phyloP scores from a whole-genome alignment of 2,113 vertebrate species.

The Furnarius figulus region DNA sequence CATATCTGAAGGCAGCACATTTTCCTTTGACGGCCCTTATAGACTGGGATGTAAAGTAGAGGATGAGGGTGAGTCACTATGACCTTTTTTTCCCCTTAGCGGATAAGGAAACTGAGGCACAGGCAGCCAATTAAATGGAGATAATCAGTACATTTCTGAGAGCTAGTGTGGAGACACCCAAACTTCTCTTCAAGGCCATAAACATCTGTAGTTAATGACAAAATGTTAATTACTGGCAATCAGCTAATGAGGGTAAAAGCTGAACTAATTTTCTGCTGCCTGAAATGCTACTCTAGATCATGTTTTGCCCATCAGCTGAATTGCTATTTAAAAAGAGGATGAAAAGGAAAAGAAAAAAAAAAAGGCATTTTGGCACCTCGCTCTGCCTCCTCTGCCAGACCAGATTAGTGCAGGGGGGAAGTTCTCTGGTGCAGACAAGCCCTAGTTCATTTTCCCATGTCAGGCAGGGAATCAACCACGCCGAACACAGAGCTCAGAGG shows the following conservation, averaged over 20 bases:
- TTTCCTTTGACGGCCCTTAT: not conserved
- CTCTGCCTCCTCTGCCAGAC: slow-evolving; percentile 36
- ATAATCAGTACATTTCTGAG: slow-evolving; percentile 47
- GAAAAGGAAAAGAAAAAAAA: not conserved
- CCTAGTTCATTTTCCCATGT: not conserved
- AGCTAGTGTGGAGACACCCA: not conserved
- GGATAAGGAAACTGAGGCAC: slow-evolving; percentile 55
- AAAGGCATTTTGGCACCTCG: not conserved
- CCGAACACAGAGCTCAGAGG: not conserved
- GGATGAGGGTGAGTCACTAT: not conserved
- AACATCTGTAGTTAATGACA: slow-evolving; percentile 70
- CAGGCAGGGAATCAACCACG: not conserved
- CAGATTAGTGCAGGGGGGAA: not conserved
- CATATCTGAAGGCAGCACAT: not conserved
- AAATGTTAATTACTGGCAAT: slow-evolving; percentile 70
- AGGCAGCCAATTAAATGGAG: slow-evolving; percentile 32
- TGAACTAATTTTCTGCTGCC: slow-evolving; percentile 67
- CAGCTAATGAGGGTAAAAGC: slow-evolving; percentile 70
- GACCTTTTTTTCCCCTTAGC: not conserved
- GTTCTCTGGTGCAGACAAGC: not conserved
- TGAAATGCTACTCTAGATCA: slow-evolving; percentile 43
- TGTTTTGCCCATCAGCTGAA: slow-evolving; percentile 67
- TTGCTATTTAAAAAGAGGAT: slow-evolving; percentile 53
- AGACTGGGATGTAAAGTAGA: not conserved
- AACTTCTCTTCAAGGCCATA: slow-evolving; percentile 58